These are phyloP conservation scores for Eubasilissa regina DNA, from an alignment of 1,140 invertebrate species.

Conservation along the genomic window DNA sequence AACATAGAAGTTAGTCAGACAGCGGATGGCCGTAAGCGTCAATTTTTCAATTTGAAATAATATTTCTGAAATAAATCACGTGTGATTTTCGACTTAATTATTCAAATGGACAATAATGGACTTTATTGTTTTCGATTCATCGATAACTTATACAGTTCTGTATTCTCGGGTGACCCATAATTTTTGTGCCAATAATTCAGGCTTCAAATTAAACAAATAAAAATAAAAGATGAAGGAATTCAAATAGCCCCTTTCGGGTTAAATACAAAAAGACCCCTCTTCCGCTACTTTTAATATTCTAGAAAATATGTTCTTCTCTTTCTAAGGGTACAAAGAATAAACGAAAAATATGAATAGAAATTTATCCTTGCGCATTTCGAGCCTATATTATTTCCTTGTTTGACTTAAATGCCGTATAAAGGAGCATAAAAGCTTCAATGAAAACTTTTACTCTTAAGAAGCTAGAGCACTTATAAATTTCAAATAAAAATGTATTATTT, in stretches of 20 bases:
- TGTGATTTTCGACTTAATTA: no score
- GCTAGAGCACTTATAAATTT: constrained; percentile 43
- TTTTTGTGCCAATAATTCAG: no score
- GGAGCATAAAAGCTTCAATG: constrained; percentile 39
- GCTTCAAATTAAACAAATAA: background rate
- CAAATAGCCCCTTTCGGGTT: no score
- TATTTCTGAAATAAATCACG: no score
- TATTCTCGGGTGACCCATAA: no score
- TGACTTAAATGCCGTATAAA: constrained; percentile 41
- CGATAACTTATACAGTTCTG: no score
- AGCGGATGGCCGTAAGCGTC: no score
- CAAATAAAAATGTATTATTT: constrained; percentile 36
- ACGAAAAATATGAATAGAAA: constrained; percentile 48
- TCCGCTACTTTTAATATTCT: constrained; percentile 19
- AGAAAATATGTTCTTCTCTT: constrained; percentile 40
- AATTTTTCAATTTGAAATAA: no score
- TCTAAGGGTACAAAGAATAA: constrained; percentile 41
- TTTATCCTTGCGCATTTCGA: constrained; percentile 37
- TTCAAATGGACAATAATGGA: no score
- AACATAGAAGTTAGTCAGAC: no score
- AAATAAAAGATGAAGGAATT: constrained; percentile 1
- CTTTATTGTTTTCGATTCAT: no score
- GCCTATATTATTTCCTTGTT: constrained; percentile 33
- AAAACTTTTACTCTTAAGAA: constrained; percentile 43
- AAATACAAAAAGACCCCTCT: constrained; percentile 2